Conservation (phyloP, 2,888 invertebrate species). For the Adelognathus sp. region DNA sequence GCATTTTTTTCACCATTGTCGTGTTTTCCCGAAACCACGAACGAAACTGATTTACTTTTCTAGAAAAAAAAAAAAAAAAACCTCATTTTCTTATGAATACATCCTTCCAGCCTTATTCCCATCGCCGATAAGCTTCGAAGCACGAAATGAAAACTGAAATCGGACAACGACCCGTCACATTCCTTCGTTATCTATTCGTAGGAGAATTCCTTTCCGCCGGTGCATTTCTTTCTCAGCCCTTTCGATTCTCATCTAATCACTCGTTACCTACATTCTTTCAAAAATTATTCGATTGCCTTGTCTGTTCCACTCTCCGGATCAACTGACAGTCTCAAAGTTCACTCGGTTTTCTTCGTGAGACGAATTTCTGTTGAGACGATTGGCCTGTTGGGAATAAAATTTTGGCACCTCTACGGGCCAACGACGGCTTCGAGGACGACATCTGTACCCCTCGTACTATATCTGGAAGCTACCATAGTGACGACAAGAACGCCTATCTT, state of each 20-base stretch:
- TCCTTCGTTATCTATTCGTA: conserved; percentile 18
- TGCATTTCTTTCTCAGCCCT: background rate
- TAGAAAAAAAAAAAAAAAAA: too few relatives aligned
- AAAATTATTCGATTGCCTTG: background rate
- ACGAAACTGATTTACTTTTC: too few relatives aligned
- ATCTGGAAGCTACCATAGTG: conserved; percentile 53
- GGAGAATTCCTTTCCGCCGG: conserved; percentile 27
- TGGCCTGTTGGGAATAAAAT: background rate
- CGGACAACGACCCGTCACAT: background rate
- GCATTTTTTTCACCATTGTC: too few relatives aligned
- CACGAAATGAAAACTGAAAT: background rate
- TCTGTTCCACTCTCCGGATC: background rate
- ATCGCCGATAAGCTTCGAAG: background rate
- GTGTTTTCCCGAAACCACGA: too few relatives aligned
- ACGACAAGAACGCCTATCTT: conserved; percentile 73
- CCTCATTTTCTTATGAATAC: background rate
- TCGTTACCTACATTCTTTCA: too few relatives aligned
- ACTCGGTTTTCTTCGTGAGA: background rate
- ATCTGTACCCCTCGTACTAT: background rate
- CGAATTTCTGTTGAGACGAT: background rate
- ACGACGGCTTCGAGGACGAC: conserved; percentile 11
- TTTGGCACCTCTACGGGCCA: conserved; percentile 1
- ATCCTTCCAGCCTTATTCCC: background rate
- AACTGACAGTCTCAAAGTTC: background rate
- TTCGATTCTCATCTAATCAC: conserved; percentile 8